These are phyloP conservation scores for Bedellia somnulentella DNA, from an alignment of 2,888 invertebrate genomes.

Conservation along the genomic window DNA sequence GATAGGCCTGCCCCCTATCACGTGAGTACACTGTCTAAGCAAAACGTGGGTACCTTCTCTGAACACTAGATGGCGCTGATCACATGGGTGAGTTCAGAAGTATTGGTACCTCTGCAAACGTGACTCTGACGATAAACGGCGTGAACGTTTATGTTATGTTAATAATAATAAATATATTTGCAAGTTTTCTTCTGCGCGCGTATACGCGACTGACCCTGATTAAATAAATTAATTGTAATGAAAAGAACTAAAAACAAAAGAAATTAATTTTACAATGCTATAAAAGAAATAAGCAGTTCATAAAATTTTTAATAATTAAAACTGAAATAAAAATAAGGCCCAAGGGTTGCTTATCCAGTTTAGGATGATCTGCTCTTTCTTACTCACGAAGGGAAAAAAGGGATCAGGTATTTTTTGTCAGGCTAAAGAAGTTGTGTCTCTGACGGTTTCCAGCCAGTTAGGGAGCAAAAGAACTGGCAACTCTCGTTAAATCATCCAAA, in stretches of 20 bases:
- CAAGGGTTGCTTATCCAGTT: conserved; percentile 21
- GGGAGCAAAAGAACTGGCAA: conserved; percentile 44
- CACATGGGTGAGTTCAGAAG: too few relatives aligned
- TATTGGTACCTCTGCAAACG: too few relatives aligned
- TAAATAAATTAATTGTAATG: too few relatives aligned
- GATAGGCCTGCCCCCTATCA: too few relatives aligned
- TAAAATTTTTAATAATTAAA: conserved; percentile 60
- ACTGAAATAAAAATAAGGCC: conserved; percentile 49
- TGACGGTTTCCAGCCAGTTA: conserved; percentile 25
- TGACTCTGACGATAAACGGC: too few relatives aligned
- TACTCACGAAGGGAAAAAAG: conserved; percentile 1
- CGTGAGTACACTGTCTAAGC: too few relatives aligned
- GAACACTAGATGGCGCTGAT: too few relatives aligned
- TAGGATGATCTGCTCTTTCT: conserved; percentile 15
- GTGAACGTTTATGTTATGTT: too few relatives aligned
- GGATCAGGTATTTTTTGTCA: conserved; percentile 15
- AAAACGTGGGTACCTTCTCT: too few relatives aligned
- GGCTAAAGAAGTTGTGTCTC: conserved; percentile 20
- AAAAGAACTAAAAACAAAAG: conserved; percentile 57
- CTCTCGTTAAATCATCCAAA: conserved; percentile 51
- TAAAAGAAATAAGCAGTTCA: conserved; percentile 59
- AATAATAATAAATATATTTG: too few relatives aligned
- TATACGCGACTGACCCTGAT: too few relatives aligned
- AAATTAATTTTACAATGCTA: conserved; percentile 54
- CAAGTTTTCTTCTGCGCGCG: too few relatives aligned